phyloP scores from a whole-genome alignment of 2,888 invertebrate genomes.

The Dryomyza anilis region DNA sequence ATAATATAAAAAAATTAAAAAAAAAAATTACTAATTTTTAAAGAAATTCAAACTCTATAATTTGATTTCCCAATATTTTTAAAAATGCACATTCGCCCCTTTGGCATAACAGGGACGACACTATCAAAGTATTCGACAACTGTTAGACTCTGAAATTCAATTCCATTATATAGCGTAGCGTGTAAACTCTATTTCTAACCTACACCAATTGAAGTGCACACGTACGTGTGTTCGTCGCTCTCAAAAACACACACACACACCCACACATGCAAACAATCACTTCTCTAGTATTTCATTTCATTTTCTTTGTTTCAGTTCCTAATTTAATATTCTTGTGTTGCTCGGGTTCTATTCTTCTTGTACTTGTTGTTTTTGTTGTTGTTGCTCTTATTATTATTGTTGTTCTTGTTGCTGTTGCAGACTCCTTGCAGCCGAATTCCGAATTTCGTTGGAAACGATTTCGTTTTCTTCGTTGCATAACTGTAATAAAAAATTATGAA shows the following conservation, averaged over 20 bases:
- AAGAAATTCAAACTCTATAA: no score
- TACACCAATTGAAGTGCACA: neutral
- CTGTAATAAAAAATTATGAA: constrained; percentile 14
- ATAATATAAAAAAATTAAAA: no score
- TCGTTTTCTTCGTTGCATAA: constrained; percentile 5
- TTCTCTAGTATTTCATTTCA: neutral
- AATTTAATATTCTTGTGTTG: constrained; percentile 14
- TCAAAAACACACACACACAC: neutral
- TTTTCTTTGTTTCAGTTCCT: constrained; percentile 11
- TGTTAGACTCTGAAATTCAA: neutral
- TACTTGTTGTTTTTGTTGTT: neutral
- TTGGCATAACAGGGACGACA: no score
- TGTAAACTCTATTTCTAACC: neutral
- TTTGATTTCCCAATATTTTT: no score
- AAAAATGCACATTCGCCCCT: no score
- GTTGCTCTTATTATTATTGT: no score
- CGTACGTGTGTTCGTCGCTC: neutral
- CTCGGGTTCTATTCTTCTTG: no score
- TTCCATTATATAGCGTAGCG: neutral
- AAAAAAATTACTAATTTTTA: no score
- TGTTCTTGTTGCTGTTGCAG: neutral
- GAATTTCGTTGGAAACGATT: neutral
- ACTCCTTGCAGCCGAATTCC: neutral
- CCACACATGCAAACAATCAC: neutral
- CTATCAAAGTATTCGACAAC: no score